phyloP scores from a whole-genome alignment of 2,888 invertebrate species.

The Acleris emargana region DNA sequence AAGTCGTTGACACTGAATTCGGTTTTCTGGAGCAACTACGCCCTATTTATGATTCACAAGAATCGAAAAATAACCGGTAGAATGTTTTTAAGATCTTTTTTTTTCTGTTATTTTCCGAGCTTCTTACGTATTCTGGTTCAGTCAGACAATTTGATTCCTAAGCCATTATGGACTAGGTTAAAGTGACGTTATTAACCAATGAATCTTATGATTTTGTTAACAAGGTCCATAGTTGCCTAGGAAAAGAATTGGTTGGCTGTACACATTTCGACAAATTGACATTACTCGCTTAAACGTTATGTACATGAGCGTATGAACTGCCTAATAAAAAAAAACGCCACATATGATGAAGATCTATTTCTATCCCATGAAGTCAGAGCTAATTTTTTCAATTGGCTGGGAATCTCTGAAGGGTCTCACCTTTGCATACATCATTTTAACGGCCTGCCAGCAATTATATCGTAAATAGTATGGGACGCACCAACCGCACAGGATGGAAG shows the following conservation, averaged over 20 bases:
- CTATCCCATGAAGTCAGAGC: slow-evolving; percentile 47
- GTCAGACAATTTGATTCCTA: too few species aligned
- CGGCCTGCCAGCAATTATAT: slow-evolving; percentile 30
- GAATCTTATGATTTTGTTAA: too few species aligned
- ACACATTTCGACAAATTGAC: too few species aligned
- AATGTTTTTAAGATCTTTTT: too few species aligned
- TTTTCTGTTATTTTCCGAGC: too few species aligned
- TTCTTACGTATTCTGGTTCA: too few species aligned
- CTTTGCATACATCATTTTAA: slow-evolving; percentile 38
- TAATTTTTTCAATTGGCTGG: slow-evolving; percentile 53
- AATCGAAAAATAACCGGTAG: not conserved
- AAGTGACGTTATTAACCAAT: too few species aligned
- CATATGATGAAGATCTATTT: slow-evolving; percentile 41
- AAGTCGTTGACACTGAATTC: not conserved
- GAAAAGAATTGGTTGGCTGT: too few species aligned
- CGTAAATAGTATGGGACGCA: slow-evolving; percentile 13
- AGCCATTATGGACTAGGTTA: too few species aligned
- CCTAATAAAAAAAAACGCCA: not conserved
- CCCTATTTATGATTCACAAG: not conserved
- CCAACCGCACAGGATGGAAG: not conserved
- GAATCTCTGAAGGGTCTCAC: slow-evolving; percentile 41
- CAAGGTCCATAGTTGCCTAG: too few species aligned
- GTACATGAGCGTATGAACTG: too few species aligned
- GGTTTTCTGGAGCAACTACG: not conserved
- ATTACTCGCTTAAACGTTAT: too few species aligned